Base-by-base conservation (phyloP, 2,888 invertebrate species). In the Lycocerus yunnanus region DNA sequence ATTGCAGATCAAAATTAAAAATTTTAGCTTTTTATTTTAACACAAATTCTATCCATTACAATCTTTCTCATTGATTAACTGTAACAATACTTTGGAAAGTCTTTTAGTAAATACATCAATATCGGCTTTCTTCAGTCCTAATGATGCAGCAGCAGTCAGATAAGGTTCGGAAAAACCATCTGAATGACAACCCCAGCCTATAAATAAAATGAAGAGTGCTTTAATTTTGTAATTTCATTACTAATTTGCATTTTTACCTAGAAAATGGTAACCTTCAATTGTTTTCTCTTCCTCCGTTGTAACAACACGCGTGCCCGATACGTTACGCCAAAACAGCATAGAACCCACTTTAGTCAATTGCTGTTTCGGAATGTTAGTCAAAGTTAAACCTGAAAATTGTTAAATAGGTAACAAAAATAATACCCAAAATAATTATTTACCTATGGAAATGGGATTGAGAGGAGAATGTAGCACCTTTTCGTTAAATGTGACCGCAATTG, bases 171-270 rank as follows among this genome's bases (percentile, higher is more conserved):
- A 88, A 80, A 90, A 91, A 78, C 87, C 86, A 80, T 89, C 87
- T 78, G 88, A 88, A 84, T 94, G 94, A 10, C 92, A 89, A 66
- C 94, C 94, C 91, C 93, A 95, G 71, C 92, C 93, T 92, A 80
- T 80, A 79, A 69, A 72, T n/a, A 58, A 65, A 69, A 67, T 21
- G 63, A 14, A 1, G 0, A 43, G 43, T 9, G 21, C 9, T n/a
- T 59, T 14, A 59, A 59, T 10, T n/a, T 6, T 43, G 3, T 13
- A n/a, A 16, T 61, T 11, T 2, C 18, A 18, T 18, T 13, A 61
- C 13, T 6, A 18, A 13, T 15, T 15, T 61, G 11, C 13, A 2
- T 18, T 13, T 61, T 61, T 81, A 91, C 92, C 89, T 84, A 88
- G 86, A 84, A 92, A 92, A 78, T 88, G 87, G 82, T 88, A 87